These are phyloP conservation scores for Prosopocoilus inquinatus DNA, from an alignment of 2,888 invertebrate genomes.

Conservation along the genomic window DNA sequence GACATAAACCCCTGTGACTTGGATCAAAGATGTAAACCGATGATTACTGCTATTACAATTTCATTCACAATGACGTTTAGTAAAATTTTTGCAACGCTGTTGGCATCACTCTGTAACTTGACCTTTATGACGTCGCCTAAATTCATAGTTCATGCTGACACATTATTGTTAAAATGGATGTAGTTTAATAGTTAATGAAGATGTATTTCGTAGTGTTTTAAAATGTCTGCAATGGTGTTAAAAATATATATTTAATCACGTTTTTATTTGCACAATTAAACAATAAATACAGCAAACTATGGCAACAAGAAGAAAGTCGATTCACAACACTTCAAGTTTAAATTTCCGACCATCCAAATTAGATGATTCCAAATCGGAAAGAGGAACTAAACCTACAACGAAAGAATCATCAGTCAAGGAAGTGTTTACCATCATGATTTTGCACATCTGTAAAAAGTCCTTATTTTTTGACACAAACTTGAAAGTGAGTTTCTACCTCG, in stretches of 20 bases:
- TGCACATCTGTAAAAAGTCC: conserved; percentile 84
- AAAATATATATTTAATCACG: background rate
- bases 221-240: background rate
- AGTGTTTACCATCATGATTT: conserved; percentile 75
- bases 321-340: conserved; percentile 44
- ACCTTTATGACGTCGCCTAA: too few relatives aligned
- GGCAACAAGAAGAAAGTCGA: conserved; percentile 35
- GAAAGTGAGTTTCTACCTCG: conserved; percentile 83
- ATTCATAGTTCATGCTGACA: too few relatives aligned
- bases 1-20: too few relatives aligned
- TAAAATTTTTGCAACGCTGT: too few relatives aligned
- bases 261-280: background rate
- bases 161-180: too few relatives aligned
- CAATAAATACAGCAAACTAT: conserved; percentile 25
- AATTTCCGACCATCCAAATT: conserved; percentile 59
- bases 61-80: too few relatives aligned
- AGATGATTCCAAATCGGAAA: conserved; percentile 48
- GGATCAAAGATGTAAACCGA: too few relatives aligned
- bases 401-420: conserved; percentile 80
- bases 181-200: too few relatives aligned
- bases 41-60: too few relatives aligned
- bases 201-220: too few relatives aligned
- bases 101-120: too few relatives aligned
- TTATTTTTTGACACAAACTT: conserved; percentile 82
- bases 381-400: conserved; percentile 79